Base-by-base conservation (phyloP, 2,888 invertebrate genomes). In the Lasioglossum pauxillum region DNA sequence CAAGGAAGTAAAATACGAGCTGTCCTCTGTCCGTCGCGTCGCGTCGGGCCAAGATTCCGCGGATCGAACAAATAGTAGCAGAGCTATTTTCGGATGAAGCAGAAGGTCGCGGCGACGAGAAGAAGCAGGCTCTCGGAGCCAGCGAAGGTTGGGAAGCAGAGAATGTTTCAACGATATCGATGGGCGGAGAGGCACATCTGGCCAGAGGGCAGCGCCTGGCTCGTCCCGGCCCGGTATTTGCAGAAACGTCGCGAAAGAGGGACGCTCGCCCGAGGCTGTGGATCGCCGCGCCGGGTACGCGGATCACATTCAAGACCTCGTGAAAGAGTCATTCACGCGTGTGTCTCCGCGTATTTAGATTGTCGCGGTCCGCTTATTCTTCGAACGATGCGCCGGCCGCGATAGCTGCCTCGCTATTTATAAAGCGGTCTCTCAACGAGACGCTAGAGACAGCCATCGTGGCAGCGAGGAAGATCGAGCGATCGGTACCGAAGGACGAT, bases 271-370 rank as follows among this genome's bases (percentile, higher is more conserved):
- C 69, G 75, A 5, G 84, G 81, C 73, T 67, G 69, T 46, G 80
- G 82, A 85, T 85, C 80, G 85, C 75, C 78, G 78, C 80, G 85
- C 75, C 78, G 78, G 76, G 81, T 53, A 87, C 46, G 85, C 85
- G 85, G 73, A 78, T 83, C 82, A 57, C 82, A 83, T 87, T 85
- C 85, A 73, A 73, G 69, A 23, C 69, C 60, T 60, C 38, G 75
- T 82, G 85, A 89, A 87, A 89, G 82, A 89, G 69, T 89, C 89
- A 89, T 89, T 87, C 85, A 82, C 77, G 78, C 82, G 71, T 83
- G 44, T 64, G 60, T 76, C 79, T 67, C 31, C 71, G 53, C 88
- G 79, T 83, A 89, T 89, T 84, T 89, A 84, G 81, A 80, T 86
- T 72, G 80, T 72, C 44, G 74, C 71, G 74, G 46, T 73, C 38